Evolutionary conservation across 2,113 vertebrate genomes (phyloP), one percentile per base, ranked within the genome.

Genomic region (Actenoides lindsayi): DNA sequence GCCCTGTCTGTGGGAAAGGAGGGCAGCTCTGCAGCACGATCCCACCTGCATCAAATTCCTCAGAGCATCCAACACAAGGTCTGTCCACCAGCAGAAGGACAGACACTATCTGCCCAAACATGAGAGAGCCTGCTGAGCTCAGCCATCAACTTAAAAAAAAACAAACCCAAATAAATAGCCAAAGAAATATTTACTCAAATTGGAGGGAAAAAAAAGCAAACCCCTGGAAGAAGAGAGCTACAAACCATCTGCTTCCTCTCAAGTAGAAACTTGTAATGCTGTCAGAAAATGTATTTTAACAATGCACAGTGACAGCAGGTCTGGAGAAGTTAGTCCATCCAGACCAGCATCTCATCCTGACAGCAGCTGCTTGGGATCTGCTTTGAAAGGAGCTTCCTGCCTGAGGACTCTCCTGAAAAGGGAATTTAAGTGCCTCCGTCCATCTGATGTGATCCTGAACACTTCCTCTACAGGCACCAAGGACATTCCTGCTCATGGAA

Each of bases 391-490:
- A 91, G 31, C 65, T 63, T 87, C 69, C 87, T 93, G 77, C 46
- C 64, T 8, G 28, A 93, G 80, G 76, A 83, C 13, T 77, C 64
- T 64, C 33, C 46, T 2, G 30, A 86, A 50, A 77, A 80, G 54
- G 51, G 41, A 57, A 94, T 16, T 44, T 60, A 59, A 18, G 27
- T 67, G 56, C 25, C 42, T 93, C 62, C 44, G 89, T 62, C 87
- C 1, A 0, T 62, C n/a, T 11, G n/a, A 63, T 3, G 1, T 0
- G 2, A 64, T 39, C n/a, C 60, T n/a, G 8, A 93, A 57, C 0
- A 0, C 15, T 67, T 74, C 18, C 50, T 16, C 6, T 76, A 78
- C 57, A 25, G 30, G 50, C 53, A 60, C 9, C 67, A 24, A 68
- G 46, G n/a, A 75, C 0, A 0, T 8, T 65, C 44, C 64, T 57